A percentile compares a stretch with the other conserved stretches of the same genome.
Evolutionary conservation across 2,888 invertebrate species (phyloP).

Genomic region (Zonitis immaculata): DNA sequence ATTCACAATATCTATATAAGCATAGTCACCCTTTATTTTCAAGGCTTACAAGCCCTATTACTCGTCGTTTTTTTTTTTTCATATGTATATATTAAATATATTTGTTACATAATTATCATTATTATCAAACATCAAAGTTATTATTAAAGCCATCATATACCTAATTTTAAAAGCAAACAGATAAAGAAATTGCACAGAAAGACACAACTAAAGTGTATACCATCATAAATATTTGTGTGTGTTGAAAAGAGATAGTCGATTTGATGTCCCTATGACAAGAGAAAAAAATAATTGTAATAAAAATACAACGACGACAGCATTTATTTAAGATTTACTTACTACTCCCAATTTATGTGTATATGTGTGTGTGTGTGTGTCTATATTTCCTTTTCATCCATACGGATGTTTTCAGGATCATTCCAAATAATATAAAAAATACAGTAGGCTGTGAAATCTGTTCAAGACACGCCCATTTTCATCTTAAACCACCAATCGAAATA

Average conservation of each 20-base stretch:
- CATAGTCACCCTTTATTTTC: not conserved
- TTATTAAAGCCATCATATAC: not conserved
- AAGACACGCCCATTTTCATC: slow-evolving; percentile 31
- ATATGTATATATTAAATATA: not conserved
- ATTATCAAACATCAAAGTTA: not conserved
- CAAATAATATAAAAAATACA: slow-evolving; percentile 27
- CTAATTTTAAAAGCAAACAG: slow-evolving; percentile 1
- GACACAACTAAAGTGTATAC: not conserved
- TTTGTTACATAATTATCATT: not conserved
- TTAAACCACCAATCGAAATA: slow-evolving; percentile 33
- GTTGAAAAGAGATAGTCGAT: not conserved
- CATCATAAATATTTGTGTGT: not conserved
- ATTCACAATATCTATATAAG: not conserved
- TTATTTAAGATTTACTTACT: slow-evolving; percentile 34
- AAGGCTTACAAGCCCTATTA: not conserved
- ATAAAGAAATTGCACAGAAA: slow-evolving; percentile 7
- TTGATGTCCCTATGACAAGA: not conserved
- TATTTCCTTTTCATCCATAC: not conserved
- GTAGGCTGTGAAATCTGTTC: slow-evolving; percentile 22
- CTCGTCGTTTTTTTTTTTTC: too few relatives aligned
- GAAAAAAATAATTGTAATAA: slow-evolving; percentile 15
- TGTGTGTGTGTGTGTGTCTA: not conserved
- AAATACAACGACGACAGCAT: slow-evolving; percentile 34
- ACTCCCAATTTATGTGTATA: not conserved
- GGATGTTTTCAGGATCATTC: slow-evolving; percentile 16